Base-by-base conservation (phyloP, 2,888 invertebrate genomes). In the Parelbella ahira region DNA sequence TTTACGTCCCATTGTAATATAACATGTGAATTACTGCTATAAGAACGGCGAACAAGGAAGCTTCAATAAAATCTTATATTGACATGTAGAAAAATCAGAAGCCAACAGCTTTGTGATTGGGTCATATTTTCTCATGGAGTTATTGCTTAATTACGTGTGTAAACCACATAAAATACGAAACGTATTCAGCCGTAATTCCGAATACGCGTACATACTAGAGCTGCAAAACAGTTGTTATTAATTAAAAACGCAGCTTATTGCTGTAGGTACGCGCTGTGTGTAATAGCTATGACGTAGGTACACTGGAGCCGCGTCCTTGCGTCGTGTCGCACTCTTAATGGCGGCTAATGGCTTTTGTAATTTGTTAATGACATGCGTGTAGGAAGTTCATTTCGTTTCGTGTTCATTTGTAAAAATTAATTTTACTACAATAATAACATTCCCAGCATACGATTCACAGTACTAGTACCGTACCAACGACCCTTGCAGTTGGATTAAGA, bases 81-180 rank as follows among this genome's bases (percentile, higher is more conserved):
- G 39, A 41, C 32, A 33, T n/a, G n/a, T n/a, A n/a, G 19, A 41
- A 32, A 27, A 41, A 41, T 41, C 39, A 33, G 32, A 32, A 41
- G 19, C 32, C 32, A 33, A 19, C 30, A 29, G 30, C 28, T 15
- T 23, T 41, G 32, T 33, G 39, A 41, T 41, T 41, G 39, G 32
- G 32, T 18, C 58, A 67, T 70, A 68, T 63, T 56, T 72, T 68
- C 54, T 48, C 60, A 50, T 54, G 45, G 69, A 70, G 60, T 72
- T 76, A 76, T 73, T 62, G 52, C 69, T 73, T 72, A 60, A 73
- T 73, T 69, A 69, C 63, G 57, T 62, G 63, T 55, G 38, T 61
- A 65, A 63, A 60, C 37, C 47, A 56, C 58, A 66, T 68, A 61
- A 67, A 64, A 58, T 49, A 49, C 54, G 46, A 51, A 58, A 51